Evolutionary conservation across 1,140 invertebrate genomes (phyloP), one percentile per base, ranked within the genome.

Genomic region (Ylistrum balloti): DNA sequence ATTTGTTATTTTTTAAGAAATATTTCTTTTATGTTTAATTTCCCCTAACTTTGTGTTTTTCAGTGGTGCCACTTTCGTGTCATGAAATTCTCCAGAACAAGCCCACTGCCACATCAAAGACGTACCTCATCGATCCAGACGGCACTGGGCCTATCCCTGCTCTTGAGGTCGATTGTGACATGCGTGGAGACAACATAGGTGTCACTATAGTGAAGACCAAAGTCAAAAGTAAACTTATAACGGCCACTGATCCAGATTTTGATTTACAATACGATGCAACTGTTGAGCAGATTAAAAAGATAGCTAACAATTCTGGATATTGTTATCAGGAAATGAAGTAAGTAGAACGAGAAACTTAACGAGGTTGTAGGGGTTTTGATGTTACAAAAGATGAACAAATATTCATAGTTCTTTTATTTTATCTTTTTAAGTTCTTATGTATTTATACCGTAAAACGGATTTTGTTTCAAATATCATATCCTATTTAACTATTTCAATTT

Each of bases 121-220:
- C 32, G 1, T 91, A 89, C 34, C 89, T 48, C 11, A 91, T 91
- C 11, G 90, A 91, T 85, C 85, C 90, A 13, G 90, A 91, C 38
- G 85, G 85, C 17, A 88, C 90, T 33, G 90, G 86, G 5, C 85
- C 85, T 17, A 41, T 89, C 15, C 17, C 28, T 56, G 28, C 34
- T 28, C 20, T 90, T n/a, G 20, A 33, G n/a, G 89, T 90, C 7
- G 13, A 33, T n/a, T 86, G 38, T 38, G 74, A 89, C 35, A 28
- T 41, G 35, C 15, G 9, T 2, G n/a, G 15, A 85, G 35, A 38
- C 33, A 85, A 86, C 22, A 89, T 86, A 0, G n/a, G 32, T n/a
- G 20, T 86, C n/a, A 56, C 32, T 34, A 34, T 33, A 33, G 9
- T 74, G n/a, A 88, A 35, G 15, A 15, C 28, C 34, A 33, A 88